Evolutionary conservation across 1,140 invertebrate species (phyloP).

Genomic region (Piezodorus guildinii): DNA sequence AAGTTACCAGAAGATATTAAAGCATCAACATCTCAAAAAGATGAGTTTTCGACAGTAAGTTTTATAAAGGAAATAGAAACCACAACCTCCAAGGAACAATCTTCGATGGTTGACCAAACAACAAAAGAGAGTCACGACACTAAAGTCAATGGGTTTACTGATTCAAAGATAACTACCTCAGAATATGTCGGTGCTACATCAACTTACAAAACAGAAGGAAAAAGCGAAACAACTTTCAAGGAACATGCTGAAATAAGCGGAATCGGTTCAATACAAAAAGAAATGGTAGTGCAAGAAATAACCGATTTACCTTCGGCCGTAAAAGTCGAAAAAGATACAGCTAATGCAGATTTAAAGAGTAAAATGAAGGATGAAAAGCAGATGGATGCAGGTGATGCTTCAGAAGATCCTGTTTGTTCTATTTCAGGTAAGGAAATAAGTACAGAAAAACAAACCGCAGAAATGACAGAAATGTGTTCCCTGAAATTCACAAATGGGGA

Average conservation of each 20-base stretch:
- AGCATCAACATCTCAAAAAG: too few species aligned
- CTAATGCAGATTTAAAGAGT: conserved; percentile 4
- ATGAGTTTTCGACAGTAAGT: background rate
- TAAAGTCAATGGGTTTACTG: background rate
- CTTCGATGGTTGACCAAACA: background rate
- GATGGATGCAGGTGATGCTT: background rate
- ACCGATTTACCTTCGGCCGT: background rate
- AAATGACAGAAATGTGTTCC: too few species aligned
- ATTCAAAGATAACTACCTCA: too few species aligned
- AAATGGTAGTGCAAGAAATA: background rate
- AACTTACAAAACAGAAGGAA: background rate
- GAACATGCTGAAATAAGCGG: background rate
- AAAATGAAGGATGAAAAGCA: conserved; percentile 11
- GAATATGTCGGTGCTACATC: too few species aligned
- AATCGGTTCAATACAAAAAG: background rate
- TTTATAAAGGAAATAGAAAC: background rate
- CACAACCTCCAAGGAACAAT: background rate
- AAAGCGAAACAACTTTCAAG: background rate
- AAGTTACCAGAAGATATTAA: too few species aligned
- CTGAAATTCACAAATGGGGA: too few species aligned
- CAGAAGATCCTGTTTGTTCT: too few species aligned
- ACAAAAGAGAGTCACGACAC: background rate
- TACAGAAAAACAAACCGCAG: too few species aligned
- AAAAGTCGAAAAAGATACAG: conserved; percentile 12
- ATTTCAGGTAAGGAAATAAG: too few species aligned